Evolutionary conservation across 2,888 invertebrate species (phyloP).

Genomic region (Julus scanicus): DNA sequence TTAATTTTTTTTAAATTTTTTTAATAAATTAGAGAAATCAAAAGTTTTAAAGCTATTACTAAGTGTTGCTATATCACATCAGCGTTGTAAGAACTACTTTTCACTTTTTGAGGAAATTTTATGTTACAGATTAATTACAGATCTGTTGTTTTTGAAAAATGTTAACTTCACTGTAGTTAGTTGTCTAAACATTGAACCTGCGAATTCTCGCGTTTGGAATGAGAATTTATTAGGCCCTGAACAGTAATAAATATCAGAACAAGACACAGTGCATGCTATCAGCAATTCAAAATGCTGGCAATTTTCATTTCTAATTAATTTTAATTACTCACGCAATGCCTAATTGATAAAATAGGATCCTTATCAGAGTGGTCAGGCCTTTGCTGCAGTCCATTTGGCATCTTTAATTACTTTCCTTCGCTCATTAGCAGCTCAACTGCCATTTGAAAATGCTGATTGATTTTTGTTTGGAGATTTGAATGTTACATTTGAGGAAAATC

Average conservation of each 20-base stretch:
- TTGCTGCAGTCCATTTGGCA: neutral
- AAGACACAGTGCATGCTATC: neutral
- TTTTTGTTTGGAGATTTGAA: neutral
- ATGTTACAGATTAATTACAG: too few species aligned
- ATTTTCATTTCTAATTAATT: neutral
- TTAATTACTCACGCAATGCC: neutral
- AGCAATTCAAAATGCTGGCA: neutral
- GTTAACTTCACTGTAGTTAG: too few species aligned
- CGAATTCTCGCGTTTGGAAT: neutral
- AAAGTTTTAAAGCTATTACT: too few species aligned
- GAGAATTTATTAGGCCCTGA: neutral
- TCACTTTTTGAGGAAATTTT: too few species aligned
- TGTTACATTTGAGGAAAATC: neutral
- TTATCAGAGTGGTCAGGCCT: neutral
- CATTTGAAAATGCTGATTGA: neutral
- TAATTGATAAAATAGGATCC: neutral
- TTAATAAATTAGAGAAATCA: too few species aligned
- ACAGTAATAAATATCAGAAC: neutral
- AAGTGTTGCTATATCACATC: too few species aligned
- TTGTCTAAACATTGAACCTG: too few species aligned
- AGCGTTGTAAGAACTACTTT: too few species aligned
- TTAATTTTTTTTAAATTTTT: too few species aligned
- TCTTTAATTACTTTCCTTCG: neutral
- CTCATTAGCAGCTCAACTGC: neutral
- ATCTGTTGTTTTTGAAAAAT: too few species aligned